These are phyloP conservation scores for Epistrophella euchroma DNA, from an alignment of 2,888 invertebrate species.

Conservation along the genomic window DNA sequence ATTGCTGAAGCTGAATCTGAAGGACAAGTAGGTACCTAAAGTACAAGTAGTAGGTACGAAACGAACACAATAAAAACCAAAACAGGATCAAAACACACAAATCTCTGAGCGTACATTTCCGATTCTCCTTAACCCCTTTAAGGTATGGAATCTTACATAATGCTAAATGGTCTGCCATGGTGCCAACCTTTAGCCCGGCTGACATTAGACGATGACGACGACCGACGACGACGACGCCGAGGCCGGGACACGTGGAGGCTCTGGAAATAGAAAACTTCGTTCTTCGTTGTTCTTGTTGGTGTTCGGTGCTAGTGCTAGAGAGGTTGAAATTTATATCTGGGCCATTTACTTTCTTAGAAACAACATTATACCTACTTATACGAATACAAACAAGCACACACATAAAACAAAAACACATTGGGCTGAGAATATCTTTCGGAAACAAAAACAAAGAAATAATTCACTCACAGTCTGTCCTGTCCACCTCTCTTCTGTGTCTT, in stretches of 20 bases:
- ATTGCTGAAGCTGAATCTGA: constrained; percentile 14
- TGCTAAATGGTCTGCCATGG: constrained; percentile 65
- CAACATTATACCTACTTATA: constrained; percentile 48
- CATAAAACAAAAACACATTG: constrained; percentile 40
- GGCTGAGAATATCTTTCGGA: constrained; percentile 59
- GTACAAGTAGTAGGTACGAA: too few species aligned
- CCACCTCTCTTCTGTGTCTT: constrained; percentile 37
- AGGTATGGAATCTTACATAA: constrained; percentile 59
- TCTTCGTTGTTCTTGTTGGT: constrained; percentile 8
- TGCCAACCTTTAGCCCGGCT: constrained; percentile 55
- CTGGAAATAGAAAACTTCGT: constrained; percentile 10
- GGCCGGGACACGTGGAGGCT: constrained; percentile 27
- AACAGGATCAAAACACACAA: constrained; percentile 75
- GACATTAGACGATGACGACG: constrained; percentile 19
- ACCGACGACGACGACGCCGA: neutral
- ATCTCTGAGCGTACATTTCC: constrained; percentile 74
- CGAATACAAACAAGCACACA: constrained; percentile 26
- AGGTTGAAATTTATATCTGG: constrained; percentile 73
- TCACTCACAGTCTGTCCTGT: constrained; percentile 74
- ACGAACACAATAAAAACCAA: constrained; percentile 69
- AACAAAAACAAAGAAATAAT: constrained; percentile 76
- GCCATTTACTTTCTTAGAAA: constrained; percentile 73
- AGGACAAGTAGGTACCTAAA: constrained; percentile 15
- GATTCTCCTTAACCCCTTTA: constrained; percentile 71
- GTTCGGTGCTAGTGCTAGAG: constrained; percentile 43